phyloP scores from a whole-genome alignment of 2,888 invertebrate genomes.

The Caenorhabditis imperialis region DNA sequence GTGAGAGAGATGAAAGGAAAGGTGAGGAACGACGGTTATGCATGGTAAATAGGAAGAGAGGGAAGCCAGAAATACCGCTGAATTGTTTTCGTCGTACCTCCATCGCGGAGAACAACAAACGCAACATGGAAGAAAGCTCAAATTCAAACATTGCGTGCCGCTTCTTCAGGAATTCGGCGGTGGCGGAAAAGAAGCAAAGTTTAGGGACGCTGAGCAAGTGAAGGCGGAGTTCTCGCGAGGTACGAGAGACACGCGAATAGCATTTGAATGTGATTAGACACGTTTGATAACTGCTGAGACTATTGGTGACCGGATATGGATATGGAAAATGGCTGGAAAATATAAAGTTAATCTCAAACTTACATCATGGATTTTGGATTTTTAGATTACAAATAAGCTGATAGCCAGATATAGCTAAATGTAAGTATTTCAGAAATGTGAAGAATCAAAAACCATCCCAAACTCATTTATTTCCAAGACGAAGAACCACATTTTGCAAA shows the following conservation, averaged over 20 bases:
- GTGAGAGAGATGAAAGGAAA: conserved; percentile 1
- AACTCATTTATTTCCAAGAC: too few species aligned
- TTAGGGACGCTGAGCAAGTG: neutral
- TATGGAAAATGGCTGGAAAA: too few species aligned
- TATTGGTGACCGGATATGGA: too few species aligned
- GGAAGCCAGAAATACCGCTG: conserved; percentile 32
- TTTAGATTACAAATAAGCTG: too few species aligned
- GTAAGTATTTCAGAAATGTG: too few species aligned
- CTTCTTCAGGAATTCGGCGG: conserved; percentile 44
- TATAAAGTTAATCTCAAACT: too few species aligned
- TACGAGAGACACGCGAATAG: conserved; percentile 5
- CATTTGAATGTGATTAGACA: conserved; percentile 9
- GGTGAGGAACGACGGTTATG: conserved; percentile 4
- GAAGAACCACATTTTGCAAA: too few species aligned
- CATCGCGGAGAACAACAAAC: conserved; percentile 45
- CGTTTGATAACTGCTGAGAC: conserved; percentile 3
- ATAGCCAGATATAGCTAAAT: too few species aligned
- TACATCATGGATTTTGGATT: too few species aligned
- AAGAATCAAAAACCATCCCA: too few species aligned
- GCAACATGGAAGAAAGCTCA: conserved; percentile 50
- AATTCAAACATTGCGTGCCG: conserved; percentile 53
- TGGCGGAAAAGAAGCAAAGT: conserved; percentile 7
- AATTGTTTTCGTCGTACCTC: conserved; percentile 50
- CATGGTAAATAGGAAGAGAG: conserved; percentile 4
- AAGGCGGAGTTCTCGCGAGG: conserved; percentile 5